phyloP scores from a whole-genome alignment of 2,113 vertebrate genomes.

The Varanus salvator region DNA sequence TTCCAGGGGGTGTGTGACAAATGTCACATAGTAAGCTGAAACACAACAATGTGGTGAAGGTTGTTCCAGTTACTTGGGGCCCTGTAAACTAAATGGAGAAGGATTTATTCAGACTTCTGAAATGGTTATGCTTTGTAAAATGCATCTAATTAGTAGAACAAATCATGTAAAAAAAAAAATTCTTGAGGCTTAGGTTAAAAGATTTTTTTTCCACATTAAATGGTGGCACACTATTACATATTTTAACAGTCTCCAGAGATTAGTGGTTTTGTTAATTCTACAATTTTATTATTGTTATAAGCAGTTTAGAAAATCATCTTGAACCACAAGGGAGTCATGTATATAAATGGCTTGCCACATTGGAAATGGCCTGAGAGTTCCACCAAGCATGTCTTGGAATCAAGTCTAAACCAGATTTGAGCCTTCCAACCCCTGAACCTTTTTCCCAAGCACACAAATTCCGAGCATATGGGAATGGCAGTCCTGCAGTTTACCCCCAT shows the following conservation, averaged over 20 bases:
- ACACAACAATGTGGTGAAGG: not conserved
- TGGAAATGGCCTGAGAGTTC: not conserved
- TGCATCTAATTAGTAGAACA: not conserved
- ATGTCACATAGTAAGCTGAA: slow-evolving; percentile 9
- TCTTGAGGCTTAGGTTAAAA: not conserved
- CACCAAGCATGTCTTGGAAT: not conserved
- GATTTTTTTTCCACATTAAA: not conserved
- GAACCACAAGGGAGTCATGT: not conserved
- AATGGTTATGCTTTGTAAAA: not conserved
- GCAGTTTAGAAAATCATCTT: not conserved
- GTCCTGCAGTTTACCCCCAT: not conserved
- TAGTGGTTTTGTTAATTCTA: not conserved
- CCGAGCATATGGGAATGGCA: not conserved
- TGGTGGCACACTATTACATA: not conserved
- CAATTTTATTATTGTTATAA: not conserved
- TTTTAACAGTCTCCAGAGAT: not conserved
- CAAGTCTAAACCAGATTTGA: not conserved
- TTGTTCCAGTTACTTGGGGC: slow-evolving; percentile 7
- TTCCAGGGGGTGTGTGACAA: slow-evolving; percentile 35
- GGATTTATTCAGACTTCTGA: not conserved
- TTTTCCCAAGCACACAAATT: not conserved
- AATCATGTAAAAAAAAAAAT: not conserved
- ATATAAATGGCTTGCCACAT: not conserved
- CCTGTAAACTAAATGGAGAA: slow-evolving; percentile 23
- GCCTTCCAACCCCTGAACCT: not conserved